Base-by-base conservation (phyloP, 2,113 vertebrate species). In the Tachysurus fulvidraco region DNA sequence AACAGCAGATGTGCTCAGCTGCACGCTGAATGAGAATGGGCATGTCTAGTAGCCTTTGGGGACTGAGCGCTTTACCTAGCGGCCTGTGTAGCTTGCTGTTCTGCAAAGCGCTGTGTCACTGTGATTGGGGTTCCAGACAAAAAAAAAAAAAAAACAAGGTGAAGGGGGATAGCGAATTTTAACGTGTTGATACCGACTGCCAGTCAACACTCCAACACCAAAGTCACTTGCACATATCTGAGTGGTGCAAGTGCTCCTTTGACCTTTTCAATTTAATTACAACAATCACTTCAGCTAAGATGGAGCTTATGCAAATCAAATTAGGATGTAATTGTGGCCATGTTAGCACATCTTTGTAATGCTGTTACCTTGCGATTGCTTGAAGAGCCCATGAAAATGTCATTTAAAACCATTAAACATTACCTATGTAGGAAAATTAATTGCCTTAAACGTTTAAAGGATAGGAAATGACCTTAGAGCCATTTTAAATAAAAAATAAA, bases 1-100 rank as follows among this genome's bases (percentile, higher is more conserved):
- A 85, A 86, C 85, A 85, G 89, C 94, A 93, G 93, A 95, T 94
- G 94, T 90, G 93, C 92, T 93, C 92, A 84, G 90, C 89, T 93
- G 93, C 94, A 93, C 91, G 76, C 90, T 92, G 93, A 93, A 94
- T 95, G 90, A 93, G 88, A 94, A 94, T 94, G 23, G 91, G 84
- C 89, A 92, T 16, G 91, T 94, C 91, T 94, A 85, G 86, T 92
- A 90, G 92, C 89, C 92, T 92, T 92, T 78, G 74, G 92, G 92
- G 92, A 93, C 87, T 0, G 25, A 87, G 86, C 83, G 46, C 84
- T 62, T 73, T 59, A 88, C 44, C 71, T 81, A 41, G 41, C 54
- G 62, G 84, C 77, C 81, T 83, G 60, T 44, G 50, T 62, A 73
- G 76, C 78, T 25, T 64, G 71, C 36, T 11, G 57, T 60, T 57